Evolutionary conservation across 2,113 vertebrate genomes (phyloP).

Genomic region (Ursus arctos): DNA sequence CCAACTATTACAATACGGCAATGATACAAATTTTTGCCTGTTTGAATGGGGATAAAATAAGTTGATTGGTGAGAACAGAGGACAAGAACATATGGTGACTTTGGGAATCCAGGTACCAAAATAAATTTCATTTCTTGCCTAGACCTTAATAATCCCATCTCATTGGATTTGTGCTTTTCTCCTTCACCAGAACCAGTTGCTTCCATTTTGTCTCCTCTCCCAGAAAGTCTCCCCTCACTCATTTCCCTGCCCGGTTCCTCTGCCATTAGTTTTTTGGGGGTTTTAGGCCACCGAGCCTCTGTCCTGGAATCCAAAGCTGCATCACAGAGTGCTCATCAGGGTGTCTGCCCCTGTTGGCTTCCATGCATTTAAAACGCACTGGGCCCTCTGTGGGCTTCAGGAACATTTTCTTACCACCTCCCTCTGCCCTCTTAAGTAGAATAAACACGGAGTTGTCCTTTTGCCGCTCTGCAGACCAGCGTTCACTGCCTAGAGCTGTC

Average conservation of each 20-base stretch:
- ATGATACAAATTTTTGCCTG: neutral
- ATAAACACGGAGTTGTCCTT: slow-evolving; percentile 35
- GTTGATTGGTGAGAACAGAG: neutral
- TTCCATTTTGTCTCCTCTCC: neutral
- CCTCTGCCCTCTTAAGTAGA: slow-evolving; percentile 15
- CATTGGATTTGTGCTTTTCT: slow-evolving; percentile 23
- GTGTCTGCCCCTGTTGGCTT: neutral
- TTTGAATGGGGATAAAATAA: neutral
- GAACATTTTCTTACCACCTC: neutral
- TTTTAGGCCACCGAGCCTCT: neutral
- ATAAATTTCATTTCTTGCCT: slow-evolving; percentile 7
- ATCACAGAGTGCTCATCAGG: neutral
- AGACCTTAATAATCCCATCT: neutral
- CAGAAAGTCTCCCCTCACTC: neutral
- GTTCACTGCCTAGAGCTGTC: slow-evolving; percentile 52
- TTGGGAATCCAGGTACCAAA: slow-evolving; percentile 10
- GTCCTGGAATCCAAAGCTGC: neutral
- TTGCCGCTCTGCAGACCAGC: slow-evolving; percentile 3
- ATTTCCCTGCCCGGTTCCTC: neutral
- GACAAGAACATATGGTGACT: neutral
- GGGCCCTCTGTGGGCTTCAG: neutral
- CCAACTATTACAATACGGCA: neutral
- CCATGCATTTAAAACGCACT: neutral
- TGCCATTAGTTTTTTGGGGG: neutral
- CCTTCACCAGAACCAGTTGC: neutral